phyloP scores from a whole-genome alignment of 2,888 invertebrate genomes.

The Trisateles emortualis region DNA sequence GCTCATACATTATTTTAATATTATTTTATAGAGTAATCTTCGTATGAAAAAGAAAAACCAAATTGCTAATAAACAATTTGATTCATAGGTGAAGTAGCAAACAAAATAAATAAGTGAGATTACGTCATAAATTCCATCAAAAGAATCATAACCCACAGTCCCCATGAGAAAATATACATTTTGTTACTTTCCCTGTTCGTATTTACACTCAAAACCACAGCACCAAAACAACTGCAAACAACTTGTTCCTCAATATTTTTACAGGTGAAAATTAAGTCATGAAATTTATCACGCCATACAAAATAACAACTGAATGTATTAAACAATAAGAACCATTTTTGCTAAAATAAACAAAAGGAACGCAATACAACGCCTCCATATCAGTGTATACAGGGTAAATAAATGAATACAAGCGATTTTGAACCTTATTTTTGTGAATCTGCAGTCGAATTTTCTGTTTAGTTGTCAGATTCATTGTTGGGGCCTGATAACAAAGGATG shows the following conservation, averaged over 20 bases:
- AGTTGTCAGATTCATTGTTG: slow-evolving; percentile 55
- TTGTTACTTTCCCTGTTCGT: slow-evolving; percentile 1
- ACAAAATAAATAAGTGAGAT: neutral
- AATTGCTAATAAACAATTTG: neutral
- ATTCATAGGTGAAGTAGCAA: neutral
- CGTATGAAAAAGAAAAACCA: too few relatives aligned
- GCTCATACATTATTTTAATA: too few relatives aligned
- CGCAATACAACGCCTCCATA: slow-evolving; percentile 29
- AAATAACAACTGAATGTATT: slow-evolving; percentile 29
- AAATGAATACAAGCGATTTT: slow-evolving; percentile 5
- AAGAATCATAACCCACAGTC: neutral
- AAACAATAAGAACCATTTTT: slow-evolving; percentile 35
- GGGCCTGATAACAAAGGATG: slow-evolving; percentile 69
- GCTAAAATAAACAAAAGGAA: slow-evolving; percentile 30
- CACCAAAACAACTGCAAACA: slow-evolving; percentile 16
- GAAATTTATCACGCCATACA: slow-evolving; percentile 18
- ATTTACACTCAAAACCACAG: slow-evolving; percentile 5
- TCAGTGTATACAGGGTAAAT: slow-evolving; percentile 26
- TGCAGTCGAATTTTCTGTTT: slow-evolving; percentile 22
- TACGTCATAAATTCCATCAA: neutral
- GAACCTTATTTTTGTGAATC: neutral
- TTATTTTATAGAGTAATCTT: too few relatives aligned
- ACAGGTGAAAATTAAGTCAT: slow-evolving; percentile 43
- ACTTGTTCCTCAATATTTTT: slow-evolving; percentile 40
- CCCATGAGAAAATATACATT: neutral